Conservation (phyloP, 2,113 vertebrate species). For the Crotalus horridus region DNA sequence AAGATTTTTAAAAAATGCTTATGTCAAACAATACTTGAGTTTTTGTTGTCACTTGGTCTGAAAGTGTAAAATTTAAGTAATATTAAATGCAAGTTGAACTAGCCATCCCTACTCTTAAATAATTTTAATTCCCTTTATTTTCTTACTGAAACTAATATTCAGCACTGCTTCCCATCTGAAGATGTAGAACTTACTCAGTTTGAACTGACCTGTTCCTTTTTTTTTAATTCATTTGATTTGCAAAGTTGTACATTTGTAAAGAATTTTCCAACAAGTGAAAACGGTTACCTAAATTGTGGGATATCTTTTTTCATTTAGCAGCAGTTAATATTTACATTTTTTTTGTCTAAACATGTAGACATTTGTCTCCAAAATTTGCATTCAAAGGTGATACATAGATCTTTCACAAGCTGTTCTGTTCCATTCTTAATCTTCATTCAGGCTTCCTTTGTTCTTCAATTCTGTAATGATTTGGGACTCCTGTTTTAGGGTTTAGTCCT, state of each 20-base stretch:
- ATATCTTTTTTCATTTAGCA: background rate
- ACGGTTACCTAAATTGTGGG: background rate
- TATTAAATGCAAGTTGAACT: background rate
- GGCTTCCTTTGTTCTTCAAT: background rate
- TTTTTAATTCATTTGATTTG: background rate
- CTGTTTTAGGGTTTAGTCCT: background rate
- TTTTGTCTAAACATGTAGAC: background rate
- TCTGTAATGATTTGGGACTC: background rate
- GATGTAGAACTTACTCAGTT: background rate
- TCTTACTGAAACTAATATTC: background rate
- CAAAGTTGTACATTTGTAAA: background rate
- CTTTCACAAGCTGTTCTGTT: background rate
- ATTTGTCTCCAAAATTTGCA: background rate
- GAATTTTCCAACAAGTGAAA: background rate
- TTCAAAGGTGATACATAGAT: background rate
- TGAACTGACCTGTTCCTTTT: background rate
- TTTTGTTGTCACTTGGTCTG: background rate
- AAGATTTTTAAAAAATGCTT: background rate
- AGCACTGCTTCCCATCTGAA: background rate
- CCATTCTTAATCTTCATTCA: background rate
- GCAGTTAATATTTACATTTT: background rate
- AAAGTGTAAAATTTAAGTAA: background rate
- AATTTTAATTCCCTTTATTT: background rate
- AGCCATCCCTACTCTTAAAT: background rate
- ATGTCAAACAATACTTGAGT: background rate